Percentiles rank a stretch among this genome's conserved stretches.
Evolutionary conservation across 2,797 vertebrate species (phyloP).

Genomic region (Oreochromis mossambicus): DNA sequence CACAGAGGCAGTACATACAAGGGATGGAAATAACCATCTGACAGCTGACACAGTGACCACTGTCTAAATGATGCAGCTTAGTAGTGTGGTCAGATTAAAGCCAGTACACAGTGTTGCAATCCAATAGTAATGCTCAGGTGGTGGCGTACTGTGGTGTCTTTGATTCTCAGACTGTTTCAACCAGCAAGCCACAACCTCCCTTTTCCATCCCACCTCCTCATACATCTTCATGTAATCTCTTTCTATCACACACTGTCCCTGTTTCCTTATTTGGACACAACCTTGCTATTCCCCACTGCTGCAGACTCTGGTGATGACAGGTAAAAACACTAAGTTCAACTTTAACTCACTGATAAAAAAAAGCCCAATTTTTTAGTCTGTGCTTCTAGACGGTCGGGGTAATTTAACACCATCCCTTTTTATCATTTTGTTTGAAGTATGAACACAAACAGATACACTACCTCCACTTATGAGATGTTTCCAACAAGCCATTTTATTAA

Average conservation of each 20-base stretch:
- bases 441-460: background rate
- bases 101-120: background rate
- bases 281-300: background rate
- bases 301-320: background rate
- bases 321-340: background rate
- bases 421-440: background rate
- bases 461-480: background rate
- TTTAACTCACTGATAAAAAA: background rate
- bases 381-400: background rate
- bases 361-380: background rate
- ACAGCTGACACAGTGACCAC: background rate
- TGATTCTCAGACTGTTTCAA: background rate
- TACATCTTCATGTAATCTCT: background rate
- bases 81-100: slow-evolving; percentile 5
- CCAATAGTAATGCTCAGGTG: background rate
- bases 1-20: slow-evolving; percentile 7
- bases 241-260: background rate
- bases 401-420: background rate
- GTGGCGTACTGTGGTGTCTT: background rate
- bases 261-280: slow-evolving; percentile 46
- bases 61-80: background rate
- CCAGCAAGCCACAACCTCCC: background rate
- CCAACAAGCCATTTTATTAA: background rate
- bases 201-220: background rate
- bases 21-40: slow-evolving; percentile 19